phyloP scores from a whole-genome alignment of 2,888 invertebrate species.

The Zaprionus obscuricornis region DNA sequence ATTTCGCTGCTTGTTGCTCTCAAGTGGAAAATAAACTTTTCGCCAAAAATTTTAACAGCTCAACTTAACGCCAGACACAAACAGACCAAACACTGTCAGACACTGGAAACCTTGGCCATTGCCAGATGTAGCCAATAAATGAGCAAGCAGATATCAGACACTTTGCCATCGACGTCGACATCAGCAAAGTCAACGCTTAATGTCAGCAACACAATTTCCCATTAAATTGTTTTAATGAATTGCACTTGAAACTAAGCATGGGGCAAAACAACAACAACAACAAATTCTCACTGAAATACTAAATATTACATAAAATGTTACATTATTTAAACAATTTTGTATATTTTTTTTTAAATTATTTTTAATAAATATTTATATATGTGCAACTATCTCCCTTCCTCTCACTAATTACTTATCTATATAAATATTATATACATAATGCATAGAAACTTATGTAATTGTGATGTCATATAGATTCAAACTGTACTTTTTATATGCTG shows the following conservation, averaged over 20 bases:
- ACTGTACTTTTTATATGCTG: conserved; percentile 60
- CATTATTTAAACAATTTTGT: background rate
- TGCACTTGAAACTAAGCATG: conserved; percentile 34
- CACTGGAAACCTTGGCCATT: no score
- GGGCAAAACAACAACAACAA: conserved; percentile 23
- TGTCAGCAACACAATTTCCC: conserved; percentile 33
- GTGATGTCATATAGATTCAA: conserved; percentile 20
- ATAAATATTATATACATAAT: background rate
- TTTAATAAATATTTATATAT: conserved; percentile 14
- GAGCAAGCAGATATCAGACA: no score
- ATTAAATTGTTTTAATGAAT: conserved; percentile 59
- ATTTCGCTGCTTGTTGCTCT: conserved; percentile 42
- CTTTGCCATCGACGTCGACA: no score
- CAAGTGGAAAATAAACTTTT: conserved; percentile 56
- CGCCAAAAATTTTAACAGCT: conserved; percentile 31
- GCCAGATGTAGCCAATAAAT: conserved; percentile 37
- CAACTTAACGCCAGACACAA: conserved; percentile 8
- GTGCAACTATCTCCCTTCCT: no score
- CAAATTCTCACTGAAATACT: conserved; percentile 11
- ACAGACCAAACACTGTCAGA: no score
- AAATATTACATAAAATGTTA: no score
- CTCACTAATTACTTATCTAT: no score
- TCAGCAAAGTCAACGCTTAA: conserved; percentile 22
- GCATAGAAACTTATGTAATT: conserved; percentile 26
- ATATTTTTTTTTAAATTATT: background rate